Percentiles rank a stretch among this genome's conserved stretches.
Conservation (phyloP, 1,140 invertebrate genomes). For the Drosophila equinoxialis region DNA sequence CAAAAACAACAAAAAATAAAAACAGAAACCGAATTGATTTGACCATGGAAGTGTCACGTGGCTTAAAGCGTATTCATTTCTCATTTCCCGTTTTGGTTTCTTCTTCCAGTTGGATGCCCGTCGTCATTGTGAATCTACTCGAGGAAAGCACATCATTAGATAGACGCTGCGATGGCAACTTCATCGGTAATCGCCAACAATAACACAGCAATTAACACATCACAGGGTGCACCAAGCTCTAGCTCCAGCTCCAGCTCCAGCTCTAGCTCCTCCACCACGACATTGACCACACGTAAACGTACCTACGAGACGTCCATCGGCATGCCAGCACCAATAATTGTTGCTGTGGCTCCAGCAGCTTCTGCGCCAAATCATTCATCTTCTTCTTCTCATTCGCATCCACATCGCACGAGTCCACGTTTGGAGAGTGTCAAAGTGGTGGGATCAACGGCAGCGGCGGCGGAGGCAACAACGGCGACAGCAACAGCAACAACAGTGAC, state of each 20-base stretch:
- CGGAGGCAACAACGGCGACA: slow-evolving; percentile 21
- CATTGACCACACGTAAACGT: slow-evolving; percentile 70
- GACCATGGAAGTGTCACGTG: slow-evolving; percentile 34
- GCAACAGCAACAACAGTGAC: slow-evolving; percentile 29
- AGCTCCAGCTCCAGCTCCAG: slow-evolving; percentile 21
- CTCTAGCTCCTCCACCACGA: slow-evolving; percentile 35
- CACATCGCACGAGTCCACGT: slow-evolving; percentile 38
- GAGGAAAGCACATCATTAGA: slow-evolving; percentile 44
- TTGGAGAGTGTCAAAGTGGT: slow-evolving; percentile 13
- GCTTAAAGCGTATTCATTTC: slow-evolving; percentile 20
- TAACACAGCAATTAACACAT: slow-evolving; percentile 68
- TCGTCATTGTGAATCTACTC: slow-evolving; percentile 4
- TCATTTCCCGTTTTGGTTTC: not conserved
- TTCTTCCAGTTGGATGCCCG: slow-evolving; percentile 12
- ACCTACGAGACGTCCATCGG: slow-evolving; percentile 76
- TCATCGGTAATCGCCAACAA: slow-evolving; percentile 78
- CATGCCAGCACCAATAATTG: slow-evolving; percentile 54
- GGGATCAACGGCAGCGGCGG: slow-evolving; percentile 13
- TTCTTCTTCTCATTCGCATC: slow-evolving; percentile 6
- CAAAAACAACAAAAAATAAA: too few relatives aligned
- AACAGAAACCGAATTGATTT: slow-evolving; percentile 35
- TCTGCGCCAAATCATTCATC: slow-evolving; percentile 25
- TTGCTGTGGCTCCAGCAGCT: slow-evolving; percentile 1
- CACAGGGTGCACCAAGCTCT: slow-evolving; percentile 36
- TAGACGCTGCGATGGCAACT: slow-evolving; percentile 79